These are phyloP conservation scores for Hololepta plana DNA, from an alignment of 2,888 invertebrate species.

Conservation along the genomic window DNA sequence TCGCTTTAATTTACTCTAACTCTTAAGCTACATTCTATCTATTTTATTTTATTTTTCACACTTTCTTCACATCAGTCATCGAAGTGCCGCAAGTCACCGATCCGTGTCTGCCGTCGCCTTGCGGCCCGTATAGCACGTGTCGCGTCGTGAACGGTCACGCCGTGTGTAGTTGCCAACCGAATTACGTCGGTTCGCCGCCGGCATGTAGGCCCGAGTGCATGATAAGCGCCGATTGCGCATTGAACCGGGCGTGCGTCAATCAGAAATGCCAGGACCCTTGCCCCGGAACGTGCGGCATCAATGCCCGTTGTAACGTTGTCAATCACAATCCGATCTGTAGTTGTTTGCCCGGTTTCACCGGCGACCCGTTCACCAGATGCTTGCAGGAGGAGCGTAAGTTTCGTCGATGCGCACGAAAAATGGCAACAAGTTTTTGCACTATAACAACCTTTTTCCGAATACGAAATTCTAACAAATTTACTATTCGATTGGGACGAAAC, in stretches of 20 bases:
- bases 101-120: conserved; percentile 45
- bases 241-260: conserved; percentile 39
- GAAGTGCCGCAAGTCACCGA: conserved; percentile 21
- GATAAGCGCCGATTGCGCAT: conserved; percentile 45
- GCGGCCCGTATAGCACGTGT: conserved; percentile 48
- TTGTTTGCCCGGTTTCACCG: conserved; percentile 40
- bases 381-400: conserved; percentile 13
- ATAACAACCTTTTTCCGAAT: too few relatives aligned
- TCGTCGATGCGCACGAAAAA: conserved; percentile 19
- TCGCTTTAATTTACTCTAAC: conserved; percentile 6
- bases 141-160: conserved; percentile 41
- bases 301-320: conserved; percentile 45
- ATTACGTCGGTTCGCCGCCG: conserved; percentile 46
- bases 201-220: conserved; percentile 47
- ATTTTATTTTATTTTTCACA: conserved; percentile 7
- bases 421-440: too few relatives aligned
- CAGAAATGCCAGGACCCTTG: conserved; percentile 50
- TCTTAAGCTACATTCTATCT: conserved; percentile 10
- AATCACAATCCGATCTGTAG: conserved; percentile 52
- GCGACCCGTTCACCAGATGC: conserved; percentile 44
- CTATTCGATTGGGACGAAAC: too few relatives aligned
- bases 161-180: conserved; percentile 40
- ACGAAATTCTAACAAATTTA: too few relatives aligned
- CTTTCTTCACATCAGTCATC: conserved; percentile 14
- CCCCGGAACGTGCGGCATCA: conserved; percentile 42